These are phyloP conservation scores for Sinocyclocheilus anshuiensis DNA, from an alignment of 2,113 vertebrate genomes.

Conservation along the genomic window DNA sequence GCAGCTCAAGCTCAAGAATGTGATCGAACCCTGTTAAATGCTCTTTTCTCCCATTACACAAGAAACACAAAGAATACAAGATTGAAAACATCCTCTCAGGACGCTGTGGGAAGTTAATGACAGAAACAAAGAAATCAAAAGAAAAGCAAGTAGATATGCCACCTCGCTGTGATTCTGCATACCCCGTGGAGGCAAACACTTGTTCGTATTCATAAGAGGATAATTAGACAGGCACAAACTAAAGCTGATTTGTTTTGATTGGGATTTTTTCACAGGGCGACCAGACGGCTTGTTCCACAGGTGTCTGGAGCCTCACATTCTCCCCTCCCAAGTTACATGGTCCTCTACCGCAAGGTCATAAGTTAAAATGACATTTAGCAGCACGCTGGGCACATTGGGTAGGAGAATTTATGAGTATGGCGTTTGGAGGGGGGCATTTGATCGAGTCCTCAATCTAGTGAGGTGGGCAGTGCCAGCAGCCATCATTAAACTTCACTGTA, in stretches of 20 bases:
- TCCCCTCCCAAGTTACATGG: background rate
- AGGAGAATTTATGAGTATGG: conserved; percentile 25
- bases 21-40: conserved; percentile 14
- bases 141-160: conserved; percentile 24
- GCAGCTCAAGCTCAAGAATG: background rate
- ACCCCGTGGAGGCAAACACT: conserved; percentile 3
- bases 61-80: conserved; percentile 29
- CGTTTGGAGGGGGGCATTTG: conserved; percentile 3
- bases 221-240: conserved; percentile 28
- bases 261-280: background rate
- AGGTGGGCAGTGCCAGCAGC: conserved; percentile 17
- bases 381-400: background rate
- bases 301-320: background rate
- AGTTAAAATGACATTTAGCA: conserved; percentile 2
- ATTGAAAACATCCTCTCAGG: conserved; percentile 46
- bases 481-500: conserved; percentile 54
- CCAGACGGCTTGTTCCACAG: conserved; percentile 5
- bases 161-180: background rate
- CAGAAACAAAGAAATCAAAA: conserved; percentile 34
- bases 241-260: conserved; percentile 11
- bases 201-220: conserved; percentile 29
- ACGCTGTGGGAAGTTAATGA: conserved; percentile 33
- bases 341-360: background rate
- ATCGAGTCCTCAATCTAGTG: conserved; percentile 33
- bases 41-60: conserved; percentile 34